These are phyloP conservation scores for Eupeodes corollae DNA, from an alignment of 1,140 invertebrate genomes.

Conservation along the genomic window DNA sequence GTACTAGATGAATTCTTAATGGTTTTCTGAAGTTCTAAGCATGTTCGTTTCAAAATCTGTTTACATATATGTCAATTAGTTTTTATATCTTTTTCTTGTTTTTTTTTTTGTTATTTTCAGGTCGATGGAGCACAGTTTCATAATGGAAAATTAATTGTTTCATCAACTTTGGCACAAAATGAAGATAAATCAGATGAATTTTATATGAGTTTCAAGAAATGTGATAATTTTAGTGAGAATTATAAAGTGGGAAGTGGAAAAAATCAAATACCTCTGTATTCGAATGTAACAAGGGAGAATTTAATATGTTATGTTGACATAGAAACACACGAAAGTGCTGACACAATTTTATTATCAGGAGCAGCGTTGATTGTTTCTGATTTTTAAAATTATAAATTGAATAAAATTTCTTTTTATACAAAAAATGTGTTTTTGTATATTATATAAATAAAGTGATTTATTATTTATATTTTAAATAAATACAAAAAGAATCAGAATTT, in stretches of 20 bases:
- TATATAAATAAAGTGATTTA: no score
- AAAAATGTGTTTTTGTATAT: no score
- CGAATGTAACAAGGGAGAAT: slow-evolving; percentile 19
- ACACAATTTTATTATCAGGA: slow-evolving; percentile 27
- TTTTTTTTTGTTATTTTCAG: slow-evolving; percentile 2
- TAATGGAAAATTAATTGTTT: slow-evolving; percentile 5
- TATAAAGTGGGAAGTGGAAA: neutral
- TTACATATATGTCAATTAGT: no score
- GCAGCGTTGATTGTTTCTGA: slow-evolving; percentile 29
- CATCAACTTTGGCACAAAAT: neutral
- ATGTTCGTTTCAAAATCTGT: no score
- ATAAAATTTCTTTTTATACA: slow-evolving; percentile 8
- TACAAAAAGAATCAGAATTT: no score
- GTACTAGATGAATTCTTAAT: neutral
- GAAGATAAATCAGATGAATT: slow-evolving; percentile 6
- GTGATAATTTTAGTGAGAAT: neutral
- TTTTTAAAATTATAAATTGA: slow-evolving; percentile 10
- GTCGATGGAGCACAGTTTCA: slow-evolving; percentile 12
- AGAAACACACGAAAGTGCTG: slow-evolving; percentile 9
- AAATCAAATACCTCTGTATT: slow-evolving; percentile 21
- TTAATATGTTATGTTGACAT: slow-evolving; percentile 25
- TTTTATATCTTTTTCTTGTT: no score
- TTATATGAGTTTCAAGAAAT: slow-evolving; percentile 3
- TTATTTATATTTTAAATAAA: no score
- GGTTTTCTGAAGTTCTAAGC: no score